Base-by-base conservation (phyloP, 2,113 vertebrate genomes). In the Lophochroa leadbeateri region DNA sequence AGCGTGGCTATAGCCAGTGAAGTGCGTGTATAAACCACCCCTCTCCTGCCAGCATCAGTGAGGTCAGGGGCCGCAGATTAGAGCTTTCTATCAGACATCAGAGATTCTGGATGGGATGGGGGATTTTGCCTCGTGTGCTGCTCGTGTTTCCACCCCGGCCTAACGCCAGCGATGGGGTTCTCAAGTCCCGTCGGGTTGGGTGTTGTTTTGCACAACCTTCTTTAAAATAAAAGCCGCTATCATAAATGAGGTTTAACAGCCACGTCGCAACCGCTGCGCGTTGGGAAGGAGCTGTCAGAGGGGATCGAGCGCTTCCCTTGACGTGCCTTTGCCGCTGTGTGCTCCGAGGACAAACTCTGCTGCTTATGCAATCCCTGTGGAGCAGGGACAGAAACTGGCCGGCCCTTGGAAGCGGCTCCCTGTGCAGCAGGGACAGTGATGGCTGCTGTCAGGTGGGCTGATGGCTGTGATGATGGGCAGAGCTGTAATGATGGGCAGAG, bases 221-320 rank as follows among this genome's bases (percentile, higher is more conserved):
- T 17, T 28, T 9, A 11, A 18, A 35, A 31, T 25, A 8, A 53
- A 82, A 33, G 29, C 33, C 17, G 0, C 0, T 25, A 4, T 16
- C 24, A 11, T 67, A 24, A 63, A 14, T 27, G 2, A 3, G 65
- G 13, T 3, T 29, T 5, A 24, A 7, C 2, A 24, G 79, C 39
- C 33, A 1, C 8, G 0, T 9, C 18, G 1, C 3, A 19, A 6
- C 17, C 0, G 0, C 5, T 7, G 82, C 11, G 43, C 74, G 4
- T 44, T 14, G 8, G 92, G 79, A 76, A 50, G 63, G 10, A 39
- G 72, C 58, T 84, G 86, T 57, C 64, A 6, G 60, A 33, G 79
- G 17, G 65, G 43, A 72, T 68, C 57, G 33, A 58, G 57, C 57
- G 14, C 57, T 35, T 58, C 57, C 57, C 57, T 24, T 86, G 83